Evolutionary conservation across 2,888 invertebrate species (phyloP), one percentile per base, ranked within the genome.

Genomic region (Agriopis aurantiaria): DNA sequence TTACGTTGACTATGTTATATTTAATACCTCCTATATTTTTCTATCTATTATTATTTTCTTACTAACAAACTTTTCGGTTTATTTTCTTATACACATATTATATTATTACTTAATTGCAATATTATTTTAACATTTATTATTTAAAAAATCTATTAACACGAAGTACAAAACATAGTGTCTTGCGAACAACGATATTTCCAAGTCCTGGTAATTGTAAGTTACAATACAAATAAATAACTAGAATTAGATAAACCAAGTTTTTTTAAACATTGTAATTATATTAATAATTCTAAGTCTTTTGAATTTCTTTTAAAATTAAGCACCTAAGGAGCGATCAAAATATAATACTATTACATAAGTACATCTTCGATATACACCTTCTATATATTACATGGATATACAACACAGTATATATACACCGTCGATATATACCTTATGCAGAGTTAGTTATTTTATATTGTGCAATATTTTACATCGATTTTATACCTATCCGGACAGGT

Each of bases 141-240:
- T 14, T 48, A 53, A 10, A 45, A 56, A 61, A 55, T 58, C 43
- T 55, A 69, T 69, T 71, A 65, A 75, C 41, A 73, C 57, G 72
- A 78, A 88, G 88, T 89, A 89, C 88, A 89, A 89, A 87, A 75
- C 76, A 77, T 76, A 52, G 88, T 89, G 88, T 88, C 88, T 88
- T 88, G 81, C 76, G 78, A 82, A 85, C 83, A 83, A 84, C 84
- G 85, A 85, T 68, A 68, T 75, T 67, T 60, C 56, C 60, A 57
- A 73, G 65, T 75, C 75, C 73, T 63, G 59, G 6, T 70, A 66
- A 72, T 48, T 67, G 66, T 66, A 68, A 63, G 69, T 72, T 69
- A 69, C 48, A 52, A 63, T 67, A 43, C 56, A 53, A 53, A 59
- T 63, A 59, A 60, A 53, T 61, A 56, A 41, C 48, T 69, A 63